phyloP scores from a whole-genome alignment of 1,140 invertebrate species.

The Cyclargus thomasi region DNA sequence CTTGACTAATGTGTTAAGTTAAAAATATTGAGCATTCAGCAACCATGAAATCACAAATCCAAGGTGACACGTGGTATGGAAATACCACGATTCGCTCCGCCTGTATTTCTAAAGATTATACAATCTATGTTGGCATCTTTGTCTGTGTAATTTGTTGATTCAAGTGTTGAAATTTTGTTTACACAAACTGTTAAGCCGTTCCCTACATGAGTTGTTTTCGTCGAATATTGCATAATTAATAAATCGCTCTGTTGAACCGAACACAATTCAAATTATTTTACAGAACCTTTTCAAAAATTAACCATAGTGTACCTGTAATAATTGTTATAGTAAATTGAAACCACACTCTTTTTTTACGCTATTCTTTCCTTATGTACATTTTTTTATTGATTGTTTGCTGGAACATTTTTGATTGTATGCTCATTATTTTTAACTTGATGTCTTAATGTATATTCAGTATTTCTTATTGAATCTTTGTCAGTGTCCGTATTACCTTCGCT shows the following conservation, averaged over 20 bases:
- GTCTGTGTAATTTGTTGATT: not conserved
- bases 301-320: too few species aligned
- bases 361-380: too few species aligned
- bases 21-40: constrained; percentile 7
- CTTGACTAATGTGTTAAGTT: constrained; percentile 28
- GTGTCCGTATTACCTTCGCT: constrained; percentile 22
- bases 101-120: constrained; percentile 6
- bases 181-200: not conserved
- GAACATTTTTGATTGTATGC: not conserved
- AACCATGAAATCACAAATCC: constrained; percentile 7
- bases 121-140: constrained; percentile 5
- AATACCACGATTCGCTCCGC: not conserved
- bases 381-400: not conserved
- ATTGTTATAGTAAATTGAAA: too few species aligned
- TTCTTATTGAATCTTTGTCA: constrained; percentile 18
- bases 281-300: too few species aligned
- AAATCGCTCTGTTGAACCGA: too few species aligned
- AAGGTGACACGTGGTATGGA: not conserved
- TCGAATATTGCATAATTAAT: too few species aligned
- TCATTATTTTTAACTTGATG: constrained; percentile 20
- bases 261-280: too few species aligned
- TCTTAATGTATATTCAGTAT: constrained; percentile 17
- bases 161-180: not conserved
- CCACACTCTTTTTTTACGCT: too few species aligned
- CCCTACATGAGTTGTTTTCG: too few species aligned